Evolutionary conservation across 2,797 vertebrate species (phyloP).

Genomic region (Paguma larvata): DNA sequence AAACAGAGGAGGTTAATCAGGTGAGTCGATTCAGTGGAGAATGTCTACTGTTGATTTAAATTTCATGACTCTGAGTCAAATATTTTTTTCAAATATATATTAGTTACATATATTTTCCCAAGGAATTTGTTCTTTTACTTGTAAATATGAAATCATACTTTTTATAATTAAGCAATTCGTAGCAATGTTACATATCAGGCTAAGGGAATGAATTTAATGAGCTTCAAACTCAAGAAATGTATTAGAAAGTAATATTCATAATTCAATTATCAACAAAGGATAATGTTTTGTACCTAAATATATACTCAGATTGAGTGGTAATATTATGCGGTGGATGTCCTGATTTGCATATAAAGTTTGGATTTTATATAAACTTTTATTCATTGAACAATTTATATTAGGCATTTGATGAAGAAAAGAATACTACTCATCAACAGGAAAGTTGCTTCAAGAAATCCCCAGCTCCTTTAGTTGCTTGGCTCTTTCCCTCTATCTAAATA

Average conservation of each 20-base stretch:
- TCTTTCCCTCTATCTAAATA: neutral
- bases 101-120: constrained; percentile 10
- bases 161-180: constrained; percentile 22
- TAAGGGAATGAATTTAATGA: constrained; percentile 41
- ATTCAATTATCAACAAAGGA: constrained; percentile 44
- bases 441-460: neutral
- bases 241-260: constrained; percentile 1
- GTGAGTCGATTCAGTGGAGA: neutral
- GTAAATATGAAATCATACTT: neutral
- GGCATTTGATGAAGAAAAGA: neutral
- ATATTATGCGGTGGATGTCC: neutral
- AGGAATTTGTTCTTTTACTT: neutral
- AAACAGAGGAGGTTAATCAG: neutral
- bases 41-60: neutral
- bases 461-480: neutral
- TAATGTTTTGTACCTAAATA: constrained; percentile 51
- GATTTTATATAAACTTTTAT: constrained; percentile 18
- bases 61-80: constrained; percentile 43
- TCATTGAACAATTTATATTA: neutral
- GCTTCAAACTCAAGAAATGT: neutral
- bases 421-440: neutral
- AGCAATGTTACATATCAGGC: neutral
- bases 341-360: neutral
- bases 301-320: neutral
- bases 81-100: neutral